Conservation (phyloP, 2,888 invertebrate genomes). For the Noctua pronuba region DNA sequence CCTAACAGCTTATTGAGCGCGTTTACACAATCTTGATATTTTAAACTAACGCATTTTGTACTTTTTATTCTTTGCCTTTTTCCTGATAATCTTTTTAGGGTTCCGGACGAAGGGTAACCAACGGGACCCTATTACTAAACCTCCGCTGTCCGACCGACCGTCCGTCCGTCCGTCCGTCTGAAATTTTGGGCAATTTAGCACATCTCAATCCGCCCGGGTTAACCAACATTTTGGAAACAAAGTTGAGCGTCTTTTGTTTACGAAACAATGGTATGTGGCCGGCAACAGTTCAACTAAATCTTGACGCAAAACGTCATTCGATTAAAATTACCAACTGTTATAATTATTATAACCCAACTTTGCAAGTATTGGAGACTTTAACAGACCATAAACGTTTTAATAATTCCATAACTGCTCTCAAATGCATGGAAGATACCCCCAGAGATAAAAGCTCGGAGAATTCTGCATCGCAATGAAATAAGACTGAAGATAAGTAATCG, state of each 20-base stretch:
- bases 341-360: background rate
- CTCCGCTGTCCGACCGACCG: too few species aligned
- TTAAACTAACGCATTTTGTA: background rate
- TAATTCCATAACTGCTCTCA: background rate
- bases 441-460: background rate
- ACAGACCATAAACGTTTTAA: background rate
- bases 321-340: background rate
- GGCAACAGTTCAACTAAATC: background rate
- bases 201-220: background rate
- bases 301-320: background rate
- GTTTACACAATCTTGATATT: background rate
- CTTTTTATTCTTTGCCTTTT: background rate
- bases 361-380: background rate
- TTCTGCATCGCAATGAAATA: conserved; percentile 11
- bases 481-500: conserved; percentile 36
- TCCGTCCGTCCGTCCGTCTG: too few species aligned
- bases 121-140: too few species aligned
- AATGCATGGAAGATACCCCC: conserved; percentile 12
- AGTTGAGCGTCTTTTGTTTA: background rate
- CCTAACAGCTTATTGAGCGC: background rate
- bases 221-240: background rate
- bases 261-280: background rate
- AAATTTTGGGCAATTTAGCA: too few species aligned
- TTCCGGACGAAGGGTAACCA: too few species aligned
- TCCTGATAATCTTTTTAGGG: too few species aligned